Conservation (phyloP, 2,797 vertebrate species). For the Platalea minor region DNA sequence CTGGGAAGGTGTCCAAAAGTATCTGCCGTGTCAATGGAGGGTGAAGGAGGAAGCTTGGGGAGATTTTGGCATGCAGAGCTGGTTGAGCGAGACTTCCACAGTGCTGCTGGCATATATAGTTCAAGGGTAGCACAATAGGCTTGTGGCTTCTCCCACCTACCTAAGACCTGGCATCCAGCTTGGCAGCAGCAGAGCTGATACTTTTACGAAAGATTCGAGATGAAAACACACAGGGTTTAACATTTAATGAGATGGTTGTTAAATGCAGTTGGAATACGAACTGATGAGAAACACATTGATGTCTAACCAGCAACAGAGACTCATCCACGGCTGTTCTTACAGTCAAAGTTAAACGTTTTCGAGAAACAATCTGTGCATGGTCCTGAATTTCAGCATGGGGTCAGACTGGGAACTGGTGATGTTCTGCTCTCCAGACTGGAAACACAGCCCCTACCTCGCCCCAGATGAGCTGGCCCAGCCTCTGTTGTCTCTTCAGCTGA, state of each 20-base stretch:
- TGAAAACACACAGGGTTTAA: not conserved
- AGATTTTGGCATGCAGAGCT: not conserved
- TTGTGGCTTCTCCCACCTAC: not conserved
- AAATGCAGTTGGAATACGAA: slow-evolving; percentile 6
- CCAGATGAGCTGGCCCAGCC: not conserved
- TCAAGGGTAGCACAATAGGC: not conserved
- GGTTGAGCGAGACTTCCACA: not conserved
- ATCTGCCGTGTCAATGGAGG: not conserved
- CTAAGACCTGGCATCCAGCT: not conserved
- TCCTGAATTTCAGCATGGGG: not conserved
- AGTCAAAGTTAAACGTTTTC: slow-evolving; percentile 7
- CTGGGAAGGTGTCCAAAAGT: slow-evolving; percentile 30
- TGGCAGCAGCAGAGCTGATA: not conserved
- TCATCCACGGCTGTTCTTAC: not conserved
- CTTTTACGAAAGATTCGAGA: not conserved
- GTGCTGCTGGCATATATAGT: not conserved
- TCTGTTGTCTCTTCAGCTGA: not conserved
- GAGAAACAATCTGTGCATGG: not conserved
- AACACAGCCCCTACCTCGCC: not conserved
- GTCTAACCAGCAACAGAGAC: slow-evolving; percentile 15
- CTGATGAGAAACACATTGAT: slow-evolving; percentile 64
- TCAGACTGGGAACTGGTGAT: not conserved
- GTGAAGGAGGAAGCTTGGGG: not conserved
- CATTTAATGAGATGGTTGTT: slow-evolving; percentile 40
- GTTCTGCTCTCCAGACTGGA: not conserved